A percentile compares a stretch with the other conserved stretches of the same genome.
phyloP scores from a whole-genome alignment of 2,797 vertebrate species.

The Chrosomus eos region DNA sequence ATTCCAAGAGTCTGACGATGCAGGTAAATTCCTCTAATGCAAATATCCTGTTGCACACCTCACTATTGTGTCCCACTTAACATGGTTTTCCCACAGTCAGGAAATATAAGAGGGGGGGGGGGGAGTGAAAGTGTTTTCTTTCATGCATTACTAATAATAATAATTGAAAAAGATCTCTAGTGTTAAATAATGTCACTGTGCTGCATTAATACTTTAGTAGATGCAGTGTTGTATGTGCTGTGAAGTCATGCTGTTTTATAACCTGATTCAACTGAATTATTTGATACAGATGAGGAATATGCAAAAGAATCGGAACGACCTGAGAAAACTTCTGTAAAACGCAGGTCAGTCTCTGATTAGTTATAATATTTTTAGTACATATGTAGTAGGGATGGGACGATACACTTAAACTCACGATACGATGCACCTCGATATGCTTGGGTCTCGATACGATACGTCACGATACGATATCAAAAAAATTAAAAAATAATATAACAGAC shows the following conservation, averaged over 20 bases:
- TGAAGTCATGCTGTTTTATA: background rate
- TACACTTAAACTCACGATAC: too few species aligned
- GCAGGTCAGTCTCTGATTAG: constrained; percentile 75
- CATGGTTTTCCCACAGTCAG: background rate
- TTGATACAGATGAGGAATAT: constrained; percentile 90
- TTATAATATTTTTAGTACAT: background rate
- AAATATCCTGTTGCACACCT: constrained; percentile 4
- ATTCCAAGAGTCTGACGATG: constrained; percentile 98
- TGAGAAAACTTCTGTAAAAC: constrained; percentile 90
- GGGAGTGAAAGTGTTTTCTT: background rate
- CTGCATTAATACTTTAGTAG: background rate
- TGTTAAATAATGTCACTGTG: background rate
- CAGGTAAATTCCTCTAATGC: constrained; percentile 75
- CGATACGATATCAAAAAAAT: too few species aligned
- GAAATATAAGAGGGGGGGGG: background rate
- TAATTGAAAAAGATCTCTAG: background rate
- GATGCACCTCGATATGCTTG: too few species aligned
- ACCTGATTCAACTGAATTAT: constrained; percentile 33
- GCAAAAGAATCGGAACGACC: constrained; percentile 88
- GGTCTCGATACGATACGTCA: too few species aligned
- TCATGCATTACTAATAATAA: background rate
- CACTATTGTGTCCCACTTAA: background rate
- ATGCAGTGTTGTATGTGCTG: background rate
- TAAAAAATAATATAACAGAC: too few species aligned
- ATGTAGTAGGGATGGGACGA: too few species aligned